A percentile compares a stretch with the other conserved stretches of the same genome.
These are phyloP conservation scores for Melieria omissa DNA, from an alignment of 2,888 invertebrate species.

Conservation along the genomic window DNA sequence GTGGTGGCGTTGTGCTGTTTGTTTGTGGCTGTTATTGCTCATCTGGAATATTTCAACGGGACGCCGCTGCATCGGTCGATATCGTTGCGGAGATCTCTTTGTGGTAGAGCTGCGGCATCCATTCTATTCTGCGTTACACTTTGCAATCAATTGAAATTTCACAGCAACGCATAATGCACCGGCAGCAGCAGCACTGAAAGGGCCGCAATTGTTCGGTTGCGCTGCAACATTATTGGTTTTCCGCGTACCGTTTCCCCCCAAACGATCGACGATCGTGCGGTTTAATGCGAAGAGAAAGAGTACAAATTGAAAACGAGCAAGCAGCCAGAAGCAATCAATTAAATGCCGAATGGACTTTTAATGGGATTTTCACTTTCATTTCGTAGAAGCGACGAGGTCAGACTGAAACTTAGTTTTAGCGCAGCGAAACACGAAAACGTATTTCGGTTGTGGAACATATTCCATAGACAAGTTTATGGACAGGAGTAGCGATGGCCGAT, in stretches of 20 bases:
- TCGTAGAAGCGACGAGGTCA: too few relatives aligned
- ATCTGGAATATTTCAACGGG: slow-evolving; percentile 31
- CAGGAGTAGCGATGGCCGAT: too few relatives aligned
- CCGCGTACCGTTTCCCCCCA: neutral
- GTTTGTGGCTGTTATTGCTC: slow-evolving; percentile 18
- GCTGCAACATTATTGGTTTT: neutral
- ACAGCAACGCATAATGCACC: slow-evolving; percentile 20
- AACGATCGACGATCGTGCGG: neutral
- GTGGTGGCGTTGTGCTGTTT: neutral
- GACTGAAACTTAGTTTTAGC: too few relatives aligned
- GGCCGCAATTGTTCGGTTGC: neutral
- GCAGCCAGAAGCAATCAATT: too few relatives aligned
- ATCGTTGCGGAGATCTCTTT: slow-evolving; percentile 12
- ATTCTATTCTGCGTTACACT: slow-evolving; percentile 19
- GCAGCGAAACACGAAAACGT: too few relatives aligned
- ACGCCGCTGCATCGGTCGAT: neutral
- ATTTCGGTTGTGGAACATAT: too few relatives aligned
- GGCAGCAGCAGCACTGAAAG: slow-evolving; percentile 1
- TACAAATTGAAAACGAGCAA: too few relatives aligned
- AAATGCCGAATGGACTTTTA: too few relatives aligned
- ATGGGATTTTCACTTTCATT: too few relatives aligned
- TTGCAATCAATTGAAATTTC: slow-evolving; percentile 27
- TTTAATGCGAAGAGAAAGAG: neutral
- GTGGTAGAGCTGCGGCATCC: slow-evolving; percentile 1
- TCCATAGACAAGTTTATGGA: too few relatives aligned